Evolutionary conservation across 2,113 vertebrate species (phyloP), one percentile per base, ranked within the genome.

Genomic region (Aldabrachelys gigantea): DNA sequence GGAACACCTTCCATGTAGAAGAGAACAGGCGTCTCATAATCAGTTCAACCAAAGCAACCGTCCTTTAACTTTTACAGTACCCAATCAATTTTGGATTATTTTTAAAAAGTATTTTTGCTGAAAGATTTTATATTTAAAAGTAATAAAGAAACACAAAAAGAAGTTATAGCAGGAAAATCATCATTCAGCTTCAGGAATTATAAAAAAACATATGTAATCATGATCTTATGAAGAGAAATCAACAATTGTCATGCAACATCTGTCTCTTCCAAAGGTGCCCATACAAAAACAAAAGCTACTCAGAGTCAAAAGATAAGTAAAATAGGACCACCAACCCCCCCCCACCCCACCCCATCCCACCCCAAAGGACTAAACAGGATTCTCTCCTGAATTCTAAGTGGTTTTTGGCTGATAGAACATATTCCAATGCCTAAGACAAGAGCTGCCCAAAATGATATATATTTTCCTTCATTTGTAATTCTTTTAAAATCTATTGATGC

Each of bases 221-320:
- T 75, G 50, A 92, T 93, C 91, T 96, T 95, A 93, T 75, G 85
- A 35, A 1, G 50, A 95, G 79, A 94, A 96, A 96, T 96, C 95
- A 96, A 92, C 90, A 87, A 87, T 96, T 96, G 94, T 97, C 90
- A 92, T 94, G 81, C 54, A 96, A 94, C 84, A 95, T 91, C 94
- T 94, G 90, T 53, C 87, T 94, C 53, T 95, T 92, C 83, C 87
- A 88, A 89, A 96, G 38, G 82, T 57, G 80, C 52, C 86, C 25
- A 88, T 81, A 19, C 31, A 44, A 87, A 95, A 91, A 44, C 78
- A 92, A 96, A 96, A 89, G 87, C 56, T 54, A 65, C 53, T 82
- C 72, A 93, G 87, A 91, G 47, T 2, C 10, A 91, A 92, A 89
- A 80, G 38, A 38, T 29, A 96, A 83, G 62, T 35, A 94, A 81